Conservation (phyloP, 92 coral and sea anemone genomes). For the Epizoanthus rinbou region DNA sequence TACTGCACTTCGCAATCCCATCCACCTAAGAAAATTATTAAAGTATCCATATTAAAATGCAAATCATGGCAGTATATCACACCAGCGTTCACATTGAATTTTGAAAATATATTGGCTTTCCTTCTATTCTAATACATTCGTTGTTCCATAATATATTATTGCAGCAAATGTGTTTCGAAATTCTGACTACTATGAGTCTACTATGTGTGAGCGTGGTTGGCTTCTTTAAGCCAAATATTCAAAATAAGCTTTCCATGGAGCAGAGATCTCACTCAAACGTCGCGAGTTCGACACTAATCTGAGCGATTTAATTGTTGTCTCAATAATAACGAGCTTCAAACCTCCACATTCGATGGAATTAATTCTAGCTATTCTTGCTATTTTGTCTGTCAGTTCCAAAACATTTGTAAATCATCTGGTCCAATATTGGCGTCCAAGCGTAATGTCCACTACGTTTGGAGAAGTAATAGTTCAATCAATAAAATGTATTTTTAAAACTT, state of each 20-base stretch:
- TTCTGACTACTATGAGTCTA: conserved; percentile 51
- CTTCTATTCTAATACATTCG: conserved; percentile 16
- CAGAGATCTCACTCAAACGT: conserved; percentile 16
- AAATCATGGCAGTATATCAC: conserved; percentile 17
- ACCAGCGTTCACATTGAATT: conserved; percentile 13
- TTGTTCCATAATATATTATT: conserved; percentile 40
- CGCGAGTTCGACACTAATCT: conserved; percentile 32
- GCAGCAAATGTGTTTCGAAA: conserved; percentile 30
- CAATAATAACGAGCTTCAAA: too few relatives aligned
- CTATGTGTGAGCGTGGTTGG: too few relatives aligned
- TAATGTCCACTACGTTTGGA: too few relatives aligned
- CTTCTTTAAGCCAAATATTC: not conserved
- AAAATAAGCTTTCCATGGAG: conserved; percentile 43
- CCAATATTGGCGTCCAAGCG: too few relatives aligned
- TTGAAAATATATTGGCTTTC: conserved; percentile 19
- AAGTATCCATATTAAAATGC: not conserved
- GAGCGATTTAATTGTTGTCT: conserved; percentile 36
- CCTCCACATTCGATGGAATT: conserved; percentile 19
- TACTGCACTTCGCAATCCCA: not conserved
- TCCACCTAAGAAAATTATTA: conserved; percentile 14
- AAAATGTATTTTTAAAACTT: too few relatives aligned
- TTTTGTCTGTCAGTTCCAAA: conserved; percentile 38
- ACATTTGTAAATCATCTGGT: conserved; percentile 2
- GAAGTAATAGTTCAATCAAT: too few relatives aligned
- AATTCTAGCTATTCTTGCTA: too few relatives aligned